Conservation (phyloP, 1,140 invertebrate species). For the Anastatus disparis region DNA sequence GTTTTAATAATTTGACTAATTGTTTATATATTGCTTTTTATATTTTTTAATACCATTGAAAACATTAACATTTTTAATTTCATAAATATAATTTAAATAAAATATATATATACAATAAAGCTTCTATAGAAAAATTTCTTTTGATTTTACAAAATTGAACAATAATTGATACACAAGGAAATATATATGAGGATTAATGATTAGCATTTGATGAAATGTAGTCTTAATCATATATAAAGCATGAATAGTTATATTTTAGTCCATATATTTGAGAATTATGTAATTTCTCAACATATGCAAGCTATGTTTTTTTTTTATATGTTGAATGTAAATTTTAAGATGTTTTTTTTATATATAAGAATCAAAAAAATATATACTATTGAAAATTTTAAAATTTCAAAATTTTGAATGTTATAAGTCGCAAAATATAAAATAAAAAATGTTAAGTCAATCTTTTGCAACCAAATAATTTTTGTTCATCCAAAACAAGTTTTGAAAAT, state of each 20-base stretch:
- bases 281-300: too few species aligned
- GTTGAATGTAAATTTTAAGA: too few species aligned
- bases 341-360: too few species aligned
- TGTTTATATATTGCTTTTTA: neutral
- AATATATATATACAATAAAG: neutral
- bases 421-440: too few species aligned
- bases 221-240: slow-evolving; percentile 42
- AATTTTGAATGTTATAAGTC: neutral
- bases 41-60: neutral
- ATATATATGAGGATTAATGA: slow-evolving; percentile 46
- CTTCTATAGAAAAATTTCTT: slow-evolving; percentile 40
- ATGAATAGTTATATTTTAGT: slow-evolving; percentile 6
- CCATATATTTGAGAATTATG: slow-evolving; percentile 10
- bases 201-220: slow-evolving; percentile 59
- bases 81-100: neutral
- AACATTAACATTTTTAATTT: neutral
- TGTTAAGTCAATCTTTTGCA: too few species aligned
- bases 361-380: neutral
- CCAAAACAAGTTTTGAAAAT: too few species aligned
- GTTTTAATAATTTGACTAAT: neutral
- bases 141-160: slow-evolving; percentile 53
- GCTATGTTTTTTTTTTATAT: too few species aligned
- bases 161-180: slow-evolving; percentile 52
- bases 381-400: neutral
- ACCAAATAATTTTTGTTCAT: too few species aligned